Base-by-base conservation (phyloP, 2,888 invertebrate species). In the Amphipoea lucens region DNA sequence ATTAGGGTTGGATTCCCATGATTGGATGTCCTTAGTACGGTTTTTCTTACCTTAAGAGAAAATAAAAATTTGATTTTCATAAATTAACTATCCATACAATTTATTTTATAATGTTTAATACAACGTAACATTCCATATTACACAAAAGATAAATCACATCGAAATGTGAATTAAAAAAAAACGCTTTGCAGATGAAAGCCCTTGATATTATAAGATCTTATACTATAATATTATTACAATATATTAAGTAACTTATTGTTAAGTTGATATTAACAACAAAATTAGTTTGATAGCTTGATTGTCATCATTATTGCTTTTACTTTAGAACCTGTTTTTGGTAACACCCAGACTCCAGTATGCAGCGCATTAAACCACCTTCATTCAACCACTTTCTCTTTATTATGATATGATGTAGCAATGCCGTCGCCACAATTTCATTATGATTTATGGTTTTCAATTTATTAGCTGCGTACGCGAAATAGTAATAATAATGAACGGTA, bases 1-100 rank as follows among this genome's bases (percentile, higher is more conserved):
- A 73, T 74, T 29, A 45, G 4, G 7, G 4, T 74, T 5, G 7
- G 20, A 51, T 36, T 51, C 23, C 23, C 23, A 14, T 70, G 36
- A 29, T 20, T 48, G 29, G 12, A 42, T 54, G 7, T 29, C 2
- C 0, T n/a, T 29, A 3, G 1, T 45, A 17, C 17, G 7, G 17
- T 14, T 20, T 20, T 60, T n/a, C 57, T 45, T 74, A 45, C 1
- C 17, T 5, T 42, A 17, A 57, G 4, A 57, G 40, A 63, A 81
- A 84, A 82, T 63, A 75, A 81, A 74, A 66, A 71, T 5, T 14
- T 3, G 12, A 40, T 69, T 62, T 87, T 69, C 63, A 87, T 87
- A 84, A 87, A 84, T 85, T 75, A 87, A 85, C 81, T 83, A 83
- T 72, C 54, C 65, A 75, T 82, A 87, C 78, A 76, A 76, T 76